phyloP scores from a whole-genome alignment of 92 coral and sea anemone genomes.

The Phenganax subtilis region DNA sequence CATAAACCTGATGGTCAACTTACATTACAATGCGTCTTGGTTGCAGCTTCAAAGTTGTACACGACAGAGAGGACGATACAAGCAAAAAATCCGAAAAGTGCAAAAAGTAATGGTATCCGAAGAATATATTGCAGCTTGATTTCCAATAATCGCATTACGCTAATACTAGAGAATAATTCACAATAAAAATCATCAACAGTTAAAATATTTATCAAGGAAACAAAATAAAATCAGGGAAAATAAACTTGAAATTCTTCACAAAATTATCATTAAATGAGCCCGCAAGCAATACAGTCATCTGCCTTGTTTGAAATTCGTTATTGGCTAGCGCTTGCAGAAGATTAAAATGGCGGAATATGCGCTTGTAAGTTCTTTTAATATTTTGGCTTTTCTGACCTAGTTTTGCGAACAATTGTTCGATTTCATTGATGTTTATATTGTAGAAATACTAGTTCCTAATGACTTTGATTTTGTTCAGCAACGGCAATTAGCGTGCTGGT shows the following conservation, averaged over 20 bases:
- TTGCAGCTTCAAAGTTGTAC: slow-evolving; percentile 65
- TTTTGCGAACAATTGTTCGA: not conserved
- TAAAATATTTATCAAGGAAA: not conserved
- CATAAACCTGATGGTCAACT: slow-evolving; percentile 19
- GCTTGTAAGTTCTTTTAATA: slow-evolving; percentile 4
- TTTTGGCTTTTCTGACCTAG: not conserved
- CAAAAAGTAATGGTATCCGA: slow-evolving; percentile 39
- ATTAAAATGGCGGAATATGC: slow-evolving; percentile 35
- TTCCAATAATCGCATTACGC: slow-evolving; percentile 27
- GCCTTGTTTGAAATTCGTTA: not conserved
- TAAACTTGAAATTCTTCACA: not conserved
- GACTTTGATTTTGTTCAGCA: no score
- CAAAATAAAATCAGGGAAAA: not conserved
- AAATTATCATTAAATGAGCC: not conserved
- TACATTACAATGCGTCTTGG: slow-evolving; percentile 75
- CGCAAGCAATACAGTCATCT: not conserved
- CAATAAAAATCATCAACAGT: not conserved
- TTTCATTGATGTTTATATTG: not conserved
- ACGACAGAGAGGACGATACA: slow-evolving; percentile 64
- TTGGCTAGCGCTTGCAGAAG: slow-evolving; percentile 17
- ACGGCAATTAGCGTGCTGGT: no score
- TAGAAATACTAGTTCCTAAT: not conserved
- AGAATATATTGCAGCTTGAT: slow-evolving; percentile 24
- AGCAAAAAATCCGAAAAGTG: slow-evolving; percentile 56
- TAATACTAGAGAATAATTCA: not conserved